Percentiles rank a stretch among this genome's conserved stretches.
Evolutionary conservation across 2,888 invertebrate genomes (phyloP).

Genomic region (Heliconius aoede): DNA sequence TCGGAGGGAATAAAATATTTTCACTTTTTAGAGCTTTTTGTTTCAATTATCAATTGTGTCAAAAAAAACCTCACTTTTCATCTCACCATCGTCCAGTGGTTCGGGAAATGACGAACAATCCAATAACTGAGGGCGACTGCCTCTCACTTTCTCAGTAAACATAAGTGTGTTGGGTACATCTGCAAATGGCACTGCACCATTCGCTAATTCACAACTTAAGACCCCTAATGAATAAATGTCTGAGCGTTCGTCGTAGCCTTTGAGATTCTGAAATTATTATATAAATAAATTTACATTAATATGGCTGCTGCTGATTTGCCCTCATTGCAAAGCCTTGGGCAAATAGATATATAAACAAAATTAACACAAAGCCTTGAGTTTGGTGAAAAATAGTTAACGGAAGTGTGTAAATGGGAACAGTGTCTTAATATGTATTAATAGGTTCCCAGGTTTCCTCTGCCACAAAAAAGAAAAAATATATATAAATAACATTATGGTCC

Average conservation of each 20-base stretch:
- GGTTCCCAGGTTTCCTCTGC: no score
- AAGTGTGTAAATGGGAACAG: no score
- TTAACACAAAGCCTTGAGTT: no score
- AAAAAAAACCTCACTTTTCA: constrained; percentile 57
- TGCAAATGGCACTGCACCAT: constrained; percentile 94
- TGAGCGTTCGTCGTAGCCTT: constrained; percentile 94
- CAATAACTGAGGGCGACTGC: constrained; percentile 89
- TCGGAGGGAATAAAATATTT: no score
- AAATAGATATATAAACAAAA: no score
- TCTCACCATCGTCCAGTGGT: constrained; percentile 70
- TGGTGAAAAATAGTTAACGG: no score
- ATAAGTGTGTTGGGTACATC: constrained; percentile 94
- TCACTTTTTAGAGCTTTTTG: no score
- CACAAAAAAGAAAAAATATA: no score
- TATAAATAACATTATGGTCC: no score
- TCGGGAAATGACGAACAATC: constrained; percentile 88
- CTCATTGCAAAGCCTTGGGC: no score
- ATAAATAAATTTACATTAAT: background rate
- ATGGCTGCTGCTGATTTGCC: no score
- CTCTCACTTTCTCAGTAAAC: constrained; percentile 94
- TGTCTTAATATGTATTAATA: no score
- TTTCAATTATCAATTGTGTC: background rate
- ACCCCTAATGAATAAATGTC: constrained; percentile 97
- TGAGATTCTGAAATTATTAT: constrained; percentile 85
- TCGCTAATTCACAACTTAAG: constrained; percentile 93